Evolutionary conservation across 2,113 vertebrate genomes (phyloP).

Genomic region (Vanacampus margaritifer): DNA sequence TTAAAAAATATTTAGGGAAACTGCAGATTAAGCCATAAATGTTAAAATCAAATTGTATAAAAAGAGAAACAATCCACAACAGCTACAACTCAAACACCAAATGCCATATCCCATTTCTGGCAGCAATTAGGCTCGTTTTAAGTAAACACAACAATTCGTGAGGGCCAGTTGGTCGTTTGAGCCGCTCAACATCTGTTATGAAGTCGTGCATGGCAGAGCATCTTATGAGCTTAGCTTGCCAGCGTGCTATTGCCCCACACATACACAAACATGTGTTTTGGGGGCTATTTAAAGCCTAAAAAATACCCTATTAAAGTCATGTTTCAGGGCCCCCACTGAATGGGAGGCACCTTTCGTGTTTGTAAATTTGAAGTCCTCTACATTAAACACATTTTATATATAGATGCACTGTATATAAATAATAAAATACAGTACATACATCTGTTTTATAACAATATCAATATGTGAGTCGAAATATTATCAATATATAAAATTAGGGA

Average conservation of each 20-base stretch:
- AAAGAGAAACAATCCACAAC: background rate
- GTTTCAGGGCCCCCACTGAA: background rate
- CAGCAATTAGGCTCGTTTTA: constrained; percentile 34
- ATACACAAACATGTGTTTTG: constrained; percentile 9
- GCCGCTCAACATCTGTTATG: constrained; percentile 47
- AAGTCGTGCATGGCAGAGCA: constrained; percentile 44
- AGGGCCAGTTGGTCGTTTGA: constrained; percentile 32
- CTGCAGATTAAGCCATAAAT: background rate
- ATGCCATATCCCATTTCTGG: constrained; percentile 3
- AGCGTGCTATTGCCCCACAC: constrained; percentile 2
- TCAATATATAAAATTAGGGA: too few relatives aligned
- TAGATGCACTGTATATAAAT: too few relatives aligned
- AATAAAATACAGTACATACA: too few relatives aligned
- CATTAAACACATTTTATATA: background rate
- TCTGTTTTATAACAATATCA: too few relatives aligned
- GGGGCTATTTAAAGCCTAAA: background rate
- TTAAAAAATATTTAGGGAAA: background rate
- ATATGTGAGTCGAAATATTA: too few relatives aligned
- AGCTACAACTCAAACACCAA: background rate
- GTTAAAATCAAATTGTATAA: background rate
- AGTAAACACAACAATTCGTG: constrained; percentile 38
- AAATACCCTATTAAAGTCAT: background rate
- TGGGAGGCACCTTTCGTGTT: background rate
- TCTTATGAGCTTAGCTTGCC: constrained; percentile 28
- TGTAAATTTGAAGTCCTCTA: constrained; percentile 1